Evolutionary conservation across 1,140 invertebrate genomes (phyloP).

Genomic region (Drosophila serrata): DNA sequence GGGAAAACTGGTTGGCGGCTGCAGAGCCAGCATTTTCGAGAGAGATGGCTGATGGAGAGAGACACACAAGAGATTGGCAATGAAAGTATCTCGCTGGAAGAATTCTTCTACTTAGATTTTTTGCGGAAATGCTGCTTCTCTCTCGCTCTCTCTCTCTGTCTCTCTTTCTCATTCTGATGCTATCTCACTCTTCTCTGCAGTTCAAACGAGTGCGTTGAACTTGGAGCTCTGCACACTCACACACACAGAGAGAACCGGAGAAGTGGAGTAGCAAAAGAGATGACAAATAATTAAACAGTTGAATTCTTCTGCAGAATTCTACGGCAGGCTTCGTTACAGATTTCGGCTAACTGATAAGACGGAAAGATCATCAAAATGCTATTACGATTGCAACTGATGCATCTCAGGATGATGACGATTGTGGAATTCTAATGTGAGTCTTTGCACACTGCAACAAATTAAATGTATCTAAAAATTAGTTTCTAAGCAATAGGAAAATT

Average conservation of each 20-base stretch:
- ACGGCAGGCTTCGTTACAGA: slow-evolving; percentile 77
- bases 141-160: not conserved
- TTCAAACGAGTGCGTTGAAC: slow-evolving; percentile 80
- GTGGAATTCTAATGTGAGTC: slow-evolving; percentile 38
- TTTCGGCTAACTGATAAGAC: slow-evolving; percentile 72
- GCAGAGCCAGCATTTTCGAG: slow-evolving; percentile 1
- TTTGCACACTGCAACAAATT: not conserved
- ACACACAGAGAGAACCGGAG: slow-evolving; percentile 22
- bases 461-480: not conserved
- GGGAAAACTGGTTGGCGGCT: slow-evolving; percentile 69
- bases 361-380: slow-evolving; percentile 67
- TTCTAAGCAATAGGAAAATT: not conserved
- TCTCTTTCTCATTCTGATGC: slow-evolving; percentile 11
- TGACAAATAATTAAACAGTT: slow-evolving; percentile 67
- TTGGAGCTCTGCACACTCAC: slow-evolving; percentile 48
- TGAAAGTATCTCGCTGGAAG: slow-evolving; percentile 77
- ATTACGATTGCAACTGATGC: slow-evolving; percentile 59
- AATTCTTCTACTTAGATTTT: slow-evolving; percentile 82
- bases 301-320: slow-evolving; percentile 28
- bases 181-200: slow-evolving; percentile 57
- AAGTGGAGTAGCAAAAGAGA: slow-evolving; percentile 79
- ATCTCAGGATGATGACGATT: slow-evolving; percentile 21
- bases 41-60: slow-evolving; percentile 48
- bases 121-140: slow-evolving; percentile 72
- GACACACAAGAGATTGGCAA: slow-evolving; percentile 73